Base-by-base conservation (phyloP, 1,140 invertebrate species). In the Dinoponera quadriceps region DNA sequence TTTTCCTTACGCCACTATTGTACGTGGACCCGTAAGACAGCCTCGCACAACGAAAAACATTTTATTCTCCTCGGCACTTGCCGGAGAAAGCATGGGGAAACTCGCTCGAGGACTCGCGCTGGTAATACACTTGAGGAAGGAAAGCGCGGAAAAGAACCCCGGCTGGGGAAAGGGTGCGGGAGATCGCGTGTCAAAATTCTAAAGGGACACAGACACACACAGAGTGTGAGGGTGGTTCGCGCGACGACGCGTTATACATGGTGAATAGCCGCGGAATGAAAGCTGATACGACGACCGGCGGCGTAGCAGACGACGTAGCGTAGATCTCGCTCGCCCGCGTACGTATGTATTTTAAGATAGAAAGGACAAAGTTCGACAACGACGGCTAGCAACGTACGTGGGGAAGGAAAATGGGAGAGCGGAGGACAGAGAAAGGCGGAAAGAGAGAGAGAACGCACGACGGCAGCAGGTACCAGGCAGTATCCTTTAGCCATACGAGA, bases 261-360 rank as follows among this genome's bases (percentile, higher is more conserved):
- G 9, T 20, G 13, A 55, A 60, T 4, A 48, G 38, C 65, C 27
- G 27, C 48, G 29, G 38, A 77, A 55, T 38, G 74, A 77, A 66
- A 66, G 74, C 62, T 33, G 74, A 77, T 55, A 66, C 74, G 29
- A 66, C 74, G 29, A 77, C 14, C 44, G 73, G 27, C 72, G 62
- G 38, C 38, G 9, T n/a, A n/a, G n/a, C n/a, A n/a, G n/a, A 5
- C 60, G 20, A 57, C 33, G 27, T 5, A 18, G 49, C 49, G 27
- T 48, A 9, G 38, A 11, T 44, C 3, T 44, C 38, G 38, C 38
- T 9, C 38, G 38, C 38, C n/a, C n/a, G 38, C 38, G 38, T 44
- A 44, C 38, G 54, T 71, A n/a, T n/a, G 22, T 80, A 80, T 71
- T 69, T 80, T 80, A 71, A 69, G 33, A 80, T 71, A 54, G n/a